Percentiles rank a stretch among this genome's conserved stretches.
These are phyloP conservation scores for Latheticus oryzae DNA, from an alignment of 2,888 invertebrate genomes.

Conservation along the genomic window DNA sequence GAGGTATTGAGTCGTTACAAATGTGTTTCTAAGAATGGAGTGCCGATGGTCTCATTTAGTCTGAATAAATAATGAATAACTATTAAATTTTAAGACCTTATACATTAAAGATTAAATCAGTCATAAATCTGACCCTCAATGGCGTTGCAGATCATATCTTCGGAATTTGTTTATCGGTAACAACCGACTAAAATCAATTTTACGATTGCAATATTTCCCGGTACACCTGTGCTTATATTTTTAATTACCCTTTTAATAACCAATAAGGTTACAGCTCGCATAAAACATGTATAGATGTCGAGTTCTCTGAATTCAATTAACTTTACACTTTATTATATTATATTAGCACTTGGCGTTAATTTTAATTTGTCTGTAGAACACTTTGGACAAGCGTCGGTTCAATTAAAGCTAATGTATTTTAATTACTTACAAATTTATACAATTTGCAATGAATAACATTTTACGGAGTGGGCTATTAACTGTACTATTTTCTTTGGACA, in stretches of 20 bases:
- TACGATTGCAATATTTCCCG: slow-evolving; percentile 57
- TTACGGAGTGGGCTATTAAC: slow-evolving; percentile 56
- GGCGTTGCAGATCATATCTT: slow-evolving; percentile 60
- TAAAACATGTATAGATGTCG: slow-evolving; percentile 33
- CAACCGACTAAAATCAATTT: slow-evolving; percentile 62
- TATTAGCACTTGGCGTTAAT: slow-evolving; percentile 46
- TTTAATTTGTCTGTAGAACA: slow-evolving; percentile 48
- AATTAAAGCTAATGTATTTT: slow-evolving; percentile 61
- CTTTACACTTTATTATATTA: slow-evolving; percentile 30
- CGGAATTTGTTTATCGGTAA: slow-evolving; percentile 60
- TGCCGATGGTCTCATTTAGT: slow-evolving; percentile 43
- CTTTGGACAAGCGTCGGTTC: slow-evolving; percentile 44
- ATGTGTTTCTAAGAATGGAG: slow-evolving; percentile 16
- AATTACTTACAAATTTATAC: slow-evolving; percentile 64
- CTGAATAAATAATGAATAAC: slow-evolving; percentile 57
- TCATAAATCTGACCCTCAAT: slow-evolving; percentile 61
- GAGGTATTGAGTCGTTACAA: slow-evolving; percentile 14
- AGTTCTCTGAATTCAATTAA: slow-evolving; percentile 28
- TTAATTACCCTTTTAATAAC: slow-evolving; percentile 60
- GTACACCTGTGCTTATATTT: slow-evolving; percentile 60
- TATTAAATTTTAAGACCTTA: slow-evolving; percentile 62
- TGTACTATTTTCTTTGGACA: slow-evolving; percentile 50
- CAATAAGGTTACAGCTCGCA: slow-evolving; percentile 48
- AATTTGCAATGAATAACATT: slow-evolving; percentile 58
- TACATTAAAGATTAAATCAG: slow-evolving; percentile 62